Evolutionary conservation across 2,113 vertebrate genomes (phyloP), one percentile per base, ranked within the genome.

Genomic region (Tor tambroides): DNA sequence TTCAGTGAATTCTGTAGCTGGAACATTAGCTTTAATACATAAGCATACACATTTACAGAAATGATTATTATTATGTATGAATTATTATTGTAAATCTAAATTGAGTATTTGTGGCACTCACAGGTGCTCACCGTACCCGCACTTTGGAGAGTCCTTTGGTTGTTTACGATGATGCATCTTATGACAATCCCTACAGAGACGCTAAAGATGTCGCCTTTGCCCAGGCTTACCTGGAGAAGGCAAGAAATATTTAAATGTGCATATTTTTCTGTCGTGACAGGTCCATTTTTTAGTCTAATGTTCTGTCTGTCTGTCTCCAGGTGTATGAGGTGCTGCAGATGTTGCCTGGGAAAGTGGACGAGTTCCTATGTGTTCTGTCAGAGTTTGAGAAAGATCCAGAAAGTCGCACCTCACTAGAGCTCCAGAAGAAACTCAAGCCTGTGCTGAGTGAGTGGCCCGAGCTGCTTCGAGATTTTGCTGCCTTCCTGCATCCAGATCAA

Each of bases 181-280:
- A 95, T n/a, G 93, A 94, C 2, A 96, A 96, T 9, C 96, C 95
- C 0, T 92, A 92, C 72, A 75, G 94, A 69, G 94, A 96, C 0
- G 94, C 94, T 87, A 97, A 97, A 71, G 97, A 98, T 0, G 78
- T 96, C 88, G 95, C 95, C 0, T 98, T 97, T 80, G 97, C 98
- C n/a, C 96, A 97, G 87, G 95, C 97, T 7, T 98, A 97, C 49
- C 95, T 98, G 7, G 94, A 76, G 89, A 92, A 96, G 95, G 96
- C 96, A 83, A 91, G 95, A 54, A 19, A 54, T 43, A 43, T 11
- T 43, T 43, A 43, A 2, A 43, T 43, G 43, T 10, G 2, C 2
- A 11, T 10, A 43, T 43, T 43, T 43, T 11, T 43, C 10, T 54
- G 4, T 19, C 0, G 1, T 17, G 51, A n/a, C 67, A 65, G 14